Conservation (phyloP, 2,797 vertebrate genomes). For the Gila robusta region DNA sequence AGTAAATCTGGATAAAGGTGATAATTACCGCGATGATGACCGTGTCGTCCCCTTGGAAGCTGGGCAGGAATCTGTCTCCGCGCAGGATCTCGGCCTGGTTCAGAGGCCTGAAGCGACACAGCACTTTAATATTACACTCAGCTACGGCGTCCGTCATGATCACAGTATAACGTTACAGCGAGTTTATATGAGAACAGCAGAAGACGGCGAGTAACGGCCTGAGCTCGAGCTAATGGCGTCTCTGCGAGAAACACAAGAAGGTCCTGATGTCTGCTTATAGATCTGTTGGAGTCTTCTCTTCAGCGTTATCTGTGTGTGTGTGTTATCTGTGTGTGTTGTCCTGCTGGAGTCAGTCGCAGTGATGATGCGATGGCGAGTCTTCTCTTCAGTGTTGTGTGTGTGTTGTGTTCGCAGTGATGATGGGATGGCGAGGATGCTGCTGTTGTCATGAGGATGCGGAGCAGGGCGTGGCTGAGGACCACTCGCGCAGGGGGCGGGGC, state of each 20-base stretch:
- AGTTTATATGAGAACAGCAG: neutral
- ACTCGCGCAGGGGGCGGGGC: slow-evolving; percentile 8
- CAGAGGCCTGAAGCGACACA: slow-evolving; percentile 93
- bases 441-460: slow-evolving; percentile 49
- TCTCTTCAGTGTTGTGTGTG: neutral
- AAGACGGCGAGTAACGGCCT: neutral
- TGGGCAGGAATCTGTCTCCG: slow-evolving; percentile 92
- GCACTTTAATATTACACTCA: slow-evolving; percentile 96
- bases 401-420: neutral
- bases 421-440: slow-evolving; percentile 15
- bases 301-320: too few species aligned
- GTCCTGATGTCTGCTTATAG: neutral
- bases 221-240: slow-evolving; percentile 9
- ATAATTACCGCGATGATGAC: slow-evolving; percentile 90
- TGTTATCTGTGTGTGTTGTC: too few species aligned
- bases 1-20: neutral
- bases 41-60: slow-evolving; percentile 90
- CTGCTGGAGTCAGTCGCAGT: too few species aligned
- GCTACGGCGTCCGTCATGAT: slow-evolving; percentile 89
- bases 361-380: too few species aligned
- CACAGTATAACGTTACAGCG: neutral
- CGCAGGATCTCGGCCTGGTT: slow-evolving; percentile 90
- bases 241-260: neutral
- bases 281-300: neutral
- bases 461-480: slow-evolving; percentile 23